A percentile compares a stretch with the other conserved stretches of the same genome.
Conservation (phyloP, 2,113 vertebrate genomes). For the Mellivora capensis region DNA sequence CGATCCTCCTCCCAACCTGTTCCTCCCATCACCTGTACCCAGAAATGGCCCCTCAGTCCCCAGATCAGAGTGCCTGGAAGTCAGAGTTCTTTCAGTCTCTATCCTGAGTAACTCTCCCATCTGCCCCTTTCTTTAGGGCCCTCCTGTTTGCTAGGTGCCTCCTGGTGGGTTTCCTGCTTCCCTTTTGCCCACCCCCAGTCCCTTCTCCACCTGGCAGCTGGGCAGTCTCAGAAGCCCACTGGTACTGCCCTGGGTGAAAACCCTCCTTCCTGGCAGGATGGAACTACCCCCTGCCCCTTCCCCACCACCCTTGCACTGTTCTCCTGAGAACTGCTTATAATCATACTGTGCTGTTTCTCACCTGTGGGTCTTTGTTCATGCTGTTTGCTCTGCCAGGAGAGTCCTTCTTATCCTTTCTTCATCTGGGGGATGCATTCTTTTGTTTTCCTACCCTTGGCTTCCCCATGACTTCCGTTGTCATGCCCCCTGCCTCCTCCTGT, state of each 20-base stretch:
- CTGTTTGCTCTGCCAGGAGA: neutral
- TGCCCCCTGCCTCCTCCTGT: neutral
- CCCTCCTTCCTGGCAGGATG: neutral
- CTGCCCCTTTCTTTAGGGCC: neutral
- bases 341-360: rapidly evolving
- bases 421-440: neutral
- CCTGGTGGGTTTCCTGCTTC: neutral
- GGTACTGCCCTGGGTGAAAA: neutral
- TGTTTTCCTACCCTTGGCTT: neutral
- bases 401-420: neutral
- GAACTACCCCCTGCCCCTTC: neutral
- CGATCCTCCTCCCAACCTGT: too few species aligned
- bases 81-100: neutral
- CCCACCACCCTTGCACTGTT: neutral
- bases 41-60: neutral
- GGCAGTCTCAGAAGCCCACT: neutral
- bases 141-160: neutral
- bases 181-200: neutral
- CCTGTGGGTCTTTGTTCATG: neutral
- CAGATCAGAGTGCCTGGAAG: neutral
- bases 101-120: neutral
- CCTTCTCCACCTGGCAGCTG: neutral
- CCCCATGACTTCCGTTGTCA: neutral
- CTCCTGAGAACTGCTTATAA: neutral
- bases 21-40: neutral